Base-by-base conservation (phyloP, 2,797 vertebrate species). In the Falco peregrinus region DNA sequence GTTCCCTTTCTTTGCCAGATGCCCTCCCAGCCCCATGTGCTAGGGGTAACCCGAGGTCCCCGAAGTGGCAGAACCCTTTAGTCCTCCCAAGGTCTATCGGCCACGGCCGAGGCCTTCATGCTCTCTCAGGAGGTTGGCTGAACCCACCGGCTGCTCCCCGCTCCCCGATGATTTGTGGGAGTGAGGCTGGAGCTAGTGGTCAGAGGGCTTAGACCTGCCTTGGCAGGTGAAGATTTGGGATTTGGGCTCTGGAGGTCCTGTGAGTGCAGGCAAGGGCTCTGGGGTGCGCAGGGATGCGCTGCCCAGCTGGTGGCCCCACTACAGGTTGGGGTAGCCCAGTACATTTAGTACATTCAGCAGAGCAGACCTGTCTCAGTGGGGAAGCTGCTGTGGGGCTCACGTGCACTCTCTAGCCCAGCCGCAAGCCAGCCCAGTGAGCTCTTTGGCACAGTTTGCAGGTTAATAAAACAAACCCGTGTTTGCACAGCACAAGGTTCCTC, bases 391-490 rank as follows among this genome's bases (percentile, higher is more conserved):
- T 26, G 51, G 57, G 20, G n/a, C n/a, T 89, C 6, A 12, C 2
- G 0, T 64, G 35, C 47, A 37, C 2, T 1, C 24, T 45, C 10
- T 88, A 79, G 75, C 61, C 71, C 19, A 18, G 56, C 1, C 2
- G 57, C 0, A 0, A 95, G n/a, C 41, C 7, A 0, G 65, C 25
- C 0, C 2, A 11, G n/a, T 4, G 21, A 87, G 63, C 77, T 70
- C 93, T 96, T 89, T 95, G 90, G 48, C 84, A 95, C 78, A 79
- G 48, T 93, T 93, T 70, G n/a, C 59, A 51, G 64, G 89, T 90
- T 90, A 80, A 59, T 73, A 81, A 95, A 93, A 95, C 75, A 79
- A 92, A 29, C 41, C 1, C 1, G 82, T 97, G 73, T 96, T 97
- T 94, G 84, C 17, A 5, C 18, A 87, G 63, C 10, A 3, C 0